Evolutionary conservation across 2,888 invertebrate genomes (phyloP).

Genomic region (Andrena hattorfiana): DNA sequence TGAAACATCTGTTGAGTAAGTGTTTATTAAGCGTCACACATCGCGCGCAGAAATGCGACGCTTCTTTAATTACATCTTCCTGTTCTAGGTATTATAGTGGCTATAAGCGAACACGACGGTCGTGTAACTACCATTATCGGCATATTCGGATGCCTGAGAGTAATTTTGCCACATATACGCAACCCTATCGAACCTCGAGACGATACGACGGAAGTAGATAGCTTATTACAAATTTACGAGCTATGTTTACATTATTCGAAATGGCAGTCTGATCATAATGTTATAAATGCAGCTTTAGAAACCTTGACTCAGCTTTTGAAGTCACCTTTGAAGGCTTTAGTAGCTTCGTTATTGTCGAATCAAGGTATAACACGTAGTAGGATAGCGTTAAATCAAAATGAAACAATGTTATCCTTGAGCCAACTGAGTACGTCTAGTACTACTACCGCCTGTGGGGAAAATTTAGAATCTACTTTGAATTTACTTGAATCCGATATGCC

Average conservation of each 20-base stretch:
- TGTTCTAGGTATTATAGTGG: slow-evolving; percentile 62
- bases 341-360: slow-evolving; percentile 84
- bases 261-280: slow-evolving; percentile 92
- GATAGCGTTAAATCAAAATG: slow-evolving; percentile 71
- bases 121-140: slow-evolving; percentile 87
- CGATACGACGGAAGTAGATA: slow-evolving; percentile 73
- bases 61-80: slow-evolving; percentile 27
- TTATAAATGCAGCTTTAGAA: slow-evolving; percentile 95
- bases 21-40: background rate
- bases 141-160: slow-evolving; percentile 88
- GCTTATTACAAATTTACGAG: slow-evolving; percentile 89
- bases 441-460: slow-evolving; percentile 71
- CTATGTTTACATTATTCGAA: slow-evolving; percentile 90
- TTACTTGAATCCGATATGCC: slow-evolving; percentile 77
- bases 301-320: slow-evolving; percentile 86
- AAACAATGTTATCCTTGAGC: slow-evolving; percentile 69
- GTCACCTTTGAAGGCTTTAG: slow-evolving; percentile 85
- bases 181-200: slow-evolving; percentile 60
- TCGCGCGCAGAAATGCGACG: background rate
- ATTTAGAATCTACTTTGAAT: slow-evolving; percentile 72
- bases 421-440: slow-evolving; percentile 74
- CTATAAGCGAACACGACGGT: slow-evolving; percentile 60
- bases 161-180: slow-evolving; percentile 87
- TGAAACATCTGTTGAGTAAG: slow-evolving; percentile 88
- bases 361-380: slow-evolving; percentile 83